A percentile compares a stretch with the other conserved stretches of the same genome.
These are phyloP conservation scores for Aradus depressus DNA, from an alignment of 2,888 invertebrate genomes.

Conservation along the genomic window DNA sequence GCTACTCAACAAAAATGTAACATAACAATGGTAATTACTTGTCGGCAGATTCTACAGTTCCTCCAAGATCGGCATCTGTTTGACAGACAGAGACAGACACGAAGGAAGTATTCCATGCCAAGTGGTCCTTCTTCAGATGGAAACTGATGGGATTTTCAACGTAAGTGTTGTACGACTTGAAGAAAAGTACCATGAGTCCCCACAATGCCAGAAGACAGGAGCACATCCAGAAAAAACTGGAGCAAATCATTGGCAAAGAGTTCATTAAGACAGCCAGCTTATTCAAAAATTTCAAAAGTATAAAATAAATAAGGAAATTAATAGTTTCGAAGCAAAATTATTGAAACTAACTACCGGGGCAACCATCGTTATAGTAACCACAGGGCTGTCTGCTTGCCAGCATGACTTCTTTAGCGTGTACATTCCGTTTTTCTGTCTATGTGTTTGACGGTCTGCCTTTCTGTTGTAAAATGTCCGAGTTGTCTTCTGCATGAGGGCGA, in stretches of 20 bases:
- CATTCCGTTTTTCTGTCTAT: too few relatives aligned
- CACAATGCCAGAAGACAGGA: slow-evolving; percentile 41
- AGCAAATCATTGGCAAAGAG: background rate
- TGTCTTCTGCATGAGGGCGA: too few relatives aligned
- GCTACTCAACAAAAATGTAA: background rate
- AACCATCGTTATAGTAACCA: too few relatives aligned
- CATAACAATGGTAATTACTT: background rate
- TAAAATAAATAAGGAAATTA: too few relatives aligned
- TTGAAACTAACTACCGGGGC: too few relatives aligned
- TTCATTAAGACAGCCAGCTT: background rate
- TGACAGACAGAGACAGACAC: slow-evolving; percentile 51
- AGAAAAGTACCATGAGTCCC: slow-evolving; percentile 40
- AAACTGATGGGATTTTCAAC: slow-evolving; percentile 41
- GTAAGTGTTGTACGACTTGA: slow-evolving; percentile 43
- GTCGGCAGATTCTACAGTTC: background rate
- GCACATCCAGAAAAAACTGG: slow-evolving; percentile 45
- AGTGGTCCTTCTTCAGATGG: slow-evolving; percentile 44
- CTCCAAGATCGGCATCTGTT: slow-evolving; percentile 37
- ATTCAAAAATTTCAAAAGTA: background rate
- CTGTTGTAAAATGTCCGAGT: too few relatives aligned
- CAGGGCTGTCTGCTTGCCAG: too few relatives aligned
- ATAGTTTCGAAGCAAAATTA: too few relatives aligned
- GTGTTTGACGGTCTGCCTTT: too few relatives aligned
- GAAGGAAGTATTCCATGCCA: slow-evolving; percentile 50
- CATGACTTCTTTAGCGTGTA: too few relatives aligned